A percentile compares a stretch with the other conserved stretches of the same genome.
Evolutionary conservation across 23 tunicate species (phyloP).

Genomic region (Styela clava): DNA sequence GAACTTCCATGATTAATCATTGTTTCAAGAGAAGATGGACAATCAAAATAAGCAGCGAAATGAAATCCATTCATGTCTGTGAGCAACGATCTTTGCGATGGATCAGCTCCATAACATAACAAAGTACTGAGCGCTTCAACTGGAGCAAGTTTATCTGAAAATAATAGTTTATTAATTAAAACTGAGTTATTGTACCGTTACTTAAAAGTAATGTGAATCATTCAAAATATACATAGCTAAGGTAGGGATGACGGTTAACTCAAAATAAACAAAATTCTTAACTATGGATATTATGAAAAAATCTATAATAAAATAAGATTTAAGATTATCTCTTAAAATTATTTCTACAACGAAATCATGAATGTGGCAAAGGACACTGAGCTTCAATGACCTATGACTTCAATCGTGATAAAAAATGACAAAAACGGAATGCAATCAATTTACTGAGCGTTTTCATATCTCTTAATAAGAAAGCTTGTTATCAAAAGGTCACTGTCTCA

Average conservation of each 20-base stretch:
- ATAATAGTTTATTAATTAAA: not conserved
- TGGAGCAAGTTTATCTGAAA: constrained; percentile 57
- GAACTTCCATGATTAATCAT: not conserved
- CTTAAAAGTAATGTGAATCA: not conserved
- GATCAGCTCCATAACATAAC: constrained; percentile 54
- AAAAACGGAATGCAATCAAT: too few relatives aligned
- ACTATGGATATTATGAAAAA: too few relatives aligned
- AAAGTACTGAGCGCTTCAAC: constrained; percentile 41
- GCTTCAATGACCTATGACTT: too few relatives aligned
- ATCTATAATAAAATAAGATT: not conserved
- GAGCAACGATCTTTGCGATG: constrained; percentile 41
- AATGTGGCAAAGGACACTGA: not conserved
- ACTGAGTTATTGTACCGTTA: too few relatives aligned
- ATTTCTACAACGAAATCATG: not conserved
- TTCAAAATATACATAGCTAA: too few relatives aligned
- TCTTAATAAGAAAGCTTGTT: too few relatives aligned
- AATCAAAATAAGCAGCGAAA: constrained; percentile 74
- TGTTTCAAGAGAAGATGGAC: not conserved
- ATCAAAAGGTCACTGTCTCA: too few relatives aligned
- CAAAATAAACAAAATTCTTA: too few relatives aligned
- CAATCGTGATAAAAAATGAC: too few relatives aligned
- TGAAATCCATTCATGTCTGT: constrained; percentile 80
- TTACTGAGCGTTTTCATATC: too few relatives aligned
- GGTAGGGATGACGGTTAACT: too few relatives aligned
- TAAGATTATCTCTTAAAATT: not conserved